These are phyloP conservation scores for Oncorhynchus kisutch DNA, from an alignment of 2,113 vertebrate genomes.

Conservation along the genomic window DNA sequence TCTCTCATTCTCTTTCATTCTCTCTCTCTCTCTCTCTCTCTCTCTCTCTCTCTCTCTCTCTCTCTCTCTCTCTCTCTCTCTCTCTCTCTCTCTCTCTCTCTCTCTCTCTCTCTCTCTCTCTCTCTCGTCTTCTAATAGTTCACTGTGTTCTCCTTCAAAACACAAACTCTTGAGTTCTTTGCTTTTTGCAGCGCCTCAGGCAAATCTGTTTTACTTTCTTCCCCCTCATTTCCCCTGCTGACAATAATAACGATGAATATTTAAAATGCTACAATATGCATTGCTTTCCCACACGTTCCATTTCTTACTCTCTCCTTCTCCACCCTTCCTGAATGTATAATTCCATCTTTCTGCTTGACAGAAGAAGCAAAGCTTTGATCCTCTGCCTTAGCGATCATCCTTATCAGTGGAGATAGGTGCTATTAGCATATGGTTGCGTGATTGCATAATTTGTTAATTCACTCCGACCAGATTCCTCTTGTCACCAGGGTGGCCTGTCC, in stretches of 20 bases:
- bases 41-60: background rate
- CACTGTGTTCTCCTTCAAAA: background rate
- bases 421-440: constrained; percentile 2
- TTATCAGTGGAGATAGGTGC: constrained; percentile 10
- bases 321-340: constrained; percentile 8
- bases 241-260: constrained; percentile 3
- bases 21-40: background rate
- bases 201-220: background rate
- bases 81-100: constrained; percentile 2
- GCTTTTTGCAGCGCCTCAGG: background rate
- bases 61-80: background rate
- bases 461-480: background rate
- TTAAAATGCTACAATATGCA: background rate
- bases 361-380: constrained; percentile 12
- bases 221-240: background rate
- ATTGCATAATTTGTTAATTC: constrained; percentile 6
- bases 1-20: no score
- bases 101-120: background rate
- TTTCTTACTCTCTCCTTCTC: background rate
- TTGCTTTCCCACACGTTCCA: background rate
- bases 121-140: constrained; percentile 8
- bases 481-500: background rate
- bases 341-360: background rate
- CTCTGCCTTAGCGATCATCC: background rate
- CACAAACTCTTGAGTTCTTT: background rate